Evolutionary conservation across 1,140 invertebrate genomes (phyloP).

Genomic region (Lepidurus couesii): DNA sequence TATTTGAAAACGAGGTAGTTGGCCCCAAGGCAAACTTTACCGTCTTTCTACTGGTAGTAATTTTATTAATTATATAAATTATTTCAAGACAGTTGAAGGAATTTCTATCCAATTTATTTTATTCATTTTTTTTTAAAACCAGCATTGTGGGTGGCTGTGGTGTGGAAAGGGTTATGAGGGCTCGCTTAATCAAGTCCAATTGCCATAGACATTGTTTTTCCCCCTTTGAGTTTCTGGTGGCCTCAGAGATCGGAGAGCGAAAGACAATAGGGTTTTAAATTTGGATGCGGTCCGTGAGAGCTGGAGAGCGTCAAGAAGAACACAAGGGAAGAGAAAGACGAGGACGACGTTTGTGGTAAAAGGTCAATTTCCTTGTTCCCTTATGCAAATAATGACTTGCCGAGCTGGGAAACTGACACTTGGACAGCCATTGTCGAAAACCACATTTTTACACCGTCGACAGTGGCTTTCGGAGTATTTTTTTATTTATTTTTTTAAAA

Average conservation of each 20-base stretch:
- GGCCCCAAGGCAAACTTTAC: too few species aligned
- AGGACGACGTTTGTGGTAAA: slow-evolving; percentile 3
- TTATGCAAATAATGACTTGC: slow-evolving; percentile 19
- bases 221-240: neutral
- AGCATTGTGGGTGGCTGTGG: neutral
- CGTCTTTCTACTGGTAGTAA: too few species aligned
- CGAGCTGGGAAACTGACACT: slow-evolving; percentile 17
- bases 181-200: slow-evolving; percentile 16
- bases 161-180: neutral
- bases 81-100: too few species aligned
- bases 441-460: neutral
- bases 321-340: neutral
- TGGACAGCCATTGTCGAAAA: slow-evolving; percentile 19
- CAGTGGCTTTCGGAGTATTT: neutral
- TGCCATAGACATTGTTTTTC: neutral
- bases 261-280: slow-evolving; percentile 19
- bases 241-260: neutral
- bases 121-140: neutral
- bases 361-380: slow-evolving; percentile 3
- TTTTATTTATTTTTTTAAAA: too few species aligned
- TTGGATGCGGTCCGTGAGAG: slow-evolving; percentile 7
- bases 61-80: too few species aligned
- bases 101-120: neutral
- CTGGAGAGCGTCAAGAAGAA: neutral
- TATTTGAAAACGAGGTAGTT: too few species aligned